Evolutionary conservation across 2,113 vertebrate genomes (phyloP).

Genomic region (Lonchura striata): DNA sequence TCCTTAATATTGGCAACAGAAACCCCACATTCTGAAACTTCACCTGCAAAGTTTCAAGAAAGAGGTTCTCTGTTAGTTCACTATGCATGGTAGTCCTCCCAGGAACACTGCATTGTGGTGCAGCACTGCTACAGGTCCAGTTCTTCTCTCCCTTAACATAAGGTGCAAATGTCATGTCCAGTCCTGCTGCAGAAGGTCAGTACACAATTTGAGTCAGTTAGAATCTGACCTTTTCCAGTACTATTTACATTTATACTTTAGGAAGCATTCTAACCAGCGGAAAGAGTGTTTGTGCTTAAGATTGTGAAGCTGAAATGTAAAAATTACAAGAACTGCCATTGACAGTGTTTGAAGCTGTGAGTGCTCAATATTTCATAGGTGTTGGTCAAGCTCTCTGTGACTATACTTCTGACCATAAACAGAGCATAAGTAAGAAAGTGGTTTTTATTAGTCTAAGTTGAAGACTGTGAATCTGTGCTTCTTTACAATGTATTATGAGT

Average conservation of each 20-base stretch:
- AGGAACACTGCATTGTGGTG: background rate
- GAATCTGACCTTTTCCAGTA: background rate
- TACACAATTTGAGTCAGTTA: background rate
- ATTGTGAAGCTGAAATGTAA: background rate
- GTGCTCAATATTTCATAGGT: background rate
- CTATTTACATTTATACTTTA: background rate
- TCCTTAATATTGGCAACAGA: background rate
- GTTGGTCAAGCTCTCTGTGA: background rate
- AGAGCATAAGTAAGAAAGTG: background rate
- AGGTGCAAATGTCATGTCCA: background rate
- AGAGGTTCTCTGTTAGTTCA: background rate
- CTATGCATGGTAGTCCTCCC: background rate
- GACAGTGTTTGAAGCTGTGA: background rate
- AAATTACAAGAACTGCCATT: background rate
- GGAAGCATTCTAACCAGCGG: background rate
- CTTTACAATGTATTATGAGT: background rate
- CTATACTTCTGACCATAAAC: background rate
- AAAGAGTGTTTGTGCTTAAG: background rate
- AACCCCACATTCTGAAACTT: background rate
- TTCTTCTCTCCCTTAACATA: background rate
- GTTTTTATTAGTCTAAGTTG: rapidly evolving
- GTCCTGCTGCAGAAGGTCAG: background rate
- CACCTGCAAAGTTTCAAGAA: background rate
- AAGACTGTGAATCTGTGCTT: background rate
- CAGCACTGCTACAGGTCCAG: background rate